These are phyloP conservation scores for Hylomyscus alleni DNA, from an alignment of 2,797 vertebrate genomes.

Conservation along the genomic window DNA sequence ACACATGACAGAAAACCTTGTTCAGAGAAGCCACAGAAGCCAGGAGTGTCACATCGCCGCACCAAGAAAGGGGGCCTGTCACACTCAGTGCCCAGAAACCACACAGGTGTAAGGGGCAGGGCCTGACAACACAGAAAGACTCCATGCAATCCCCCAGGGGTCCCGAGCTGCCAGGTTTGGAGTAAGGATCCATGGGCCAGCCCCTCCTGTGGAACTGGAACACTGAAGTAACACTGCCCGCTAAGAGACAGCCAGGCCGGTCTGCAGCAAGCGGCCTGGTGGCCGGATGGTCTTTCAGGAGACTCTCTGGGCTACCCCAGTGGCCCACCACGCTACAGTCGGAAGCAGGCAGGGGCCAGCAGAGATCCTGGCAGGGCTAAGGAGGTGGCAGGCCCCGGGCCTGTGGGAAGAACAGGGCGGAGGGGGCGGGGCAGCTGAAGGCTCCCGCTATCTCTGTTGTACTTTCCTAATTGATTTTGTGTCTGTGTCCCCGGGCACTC, in stretches of 20 bases:
- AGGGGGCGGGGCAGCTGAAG: background rate
- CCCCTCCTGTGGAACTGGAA: background rate
- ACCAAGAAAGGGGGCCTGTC: background rate
- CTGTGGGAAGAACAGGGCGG: background rate
- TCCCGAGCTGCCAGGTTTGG: background rate
- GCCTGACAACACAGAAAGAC: background rate
- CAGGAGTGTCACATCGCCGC: background rate
- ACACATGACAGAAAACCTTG: background rate
- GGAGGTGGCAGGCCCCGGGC: no score
- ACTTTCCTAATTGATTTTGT: conserved; percentile 76
- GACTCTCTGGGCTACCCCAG: background rate
- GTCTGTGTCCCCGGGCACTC: conserved; percentile 23
- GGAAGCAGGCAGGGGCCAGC: background rate
- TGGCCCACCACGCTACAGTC: background rate
- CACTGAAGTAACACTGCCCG: fast-evolving
- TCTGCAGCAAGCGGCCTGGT: background rate
- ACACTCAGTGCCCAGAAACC: background rate
- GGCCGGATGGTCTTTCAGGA: background rate
- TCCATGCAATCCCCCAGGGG: background rate
- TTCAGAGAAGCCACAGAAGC: background rate
- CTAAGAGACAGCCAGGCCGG: background rate
- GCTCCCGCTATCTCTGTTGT: conserved; percentile 3
- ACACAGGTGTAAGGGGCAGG: fast-evolving
- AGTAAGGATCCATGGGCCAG: background rate
- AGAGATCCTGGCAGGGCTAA: background rate